These are phyloP conservation scores for Paracanthobrama guichenoti DNA, from an alignment of 2,113 vertebrate species.

Conservation along the genomic window DNA sequence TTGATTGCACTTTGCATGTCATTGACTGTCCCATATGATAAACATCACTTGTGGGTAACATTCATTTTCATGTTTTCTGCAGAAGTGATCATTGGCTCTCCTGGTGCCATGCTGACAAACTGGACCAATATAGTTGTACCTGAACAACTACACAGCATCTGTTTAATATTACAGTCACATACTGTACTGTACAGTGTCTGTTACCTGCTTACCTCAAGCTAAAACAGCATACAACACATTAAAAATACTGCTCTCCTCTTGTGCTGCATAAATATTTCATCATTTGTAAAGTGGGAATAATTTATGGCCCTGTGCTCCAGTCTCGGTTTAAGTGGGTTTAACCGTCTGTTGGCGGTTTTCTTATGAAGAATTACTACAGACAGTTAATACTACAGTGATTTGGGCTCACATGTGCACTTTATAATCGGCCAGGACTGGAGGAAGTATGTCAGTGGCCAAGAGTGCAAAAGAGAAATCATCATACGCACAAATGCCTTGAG, in stretches of 20 bases:
- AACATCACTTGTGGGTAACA: neutral
- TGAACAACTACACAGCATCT: constrained; percentile 38
- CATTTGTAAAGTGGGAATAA: neutral
- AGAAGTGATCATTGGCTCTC: constrained; percentile 28
- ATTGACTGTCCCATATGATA: too few species aligned
- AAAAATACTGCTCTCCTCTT: neutral
- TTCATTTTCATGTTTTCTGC: constrained; percentile 14
- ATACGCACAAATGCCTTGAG: constrained; percentile 59
- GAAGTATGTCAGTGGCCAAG: neutral
- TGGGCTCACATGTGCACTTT: constrained; percentile 13
- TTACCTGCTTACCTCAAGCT: constrained; percentile 2
- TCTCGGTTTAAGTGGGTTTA: neutral
- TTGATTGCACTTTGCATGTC: too few species aligned
- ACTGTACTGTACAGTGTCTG: neutral
- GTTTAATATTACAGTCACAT: constrained; percentile 6
- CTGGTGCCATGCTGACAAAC: constrained; percentile 40
- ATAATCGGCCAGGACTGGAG: neutral
- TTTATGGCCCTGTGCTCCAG: neutral
- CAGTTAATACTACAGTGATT: neutral
- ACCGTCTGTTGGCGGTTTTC: neutral
- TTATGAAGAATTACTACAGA: neutral
- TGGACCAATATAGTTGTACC: constrained; percentile 52
- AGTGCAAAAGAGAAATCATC: neutral
- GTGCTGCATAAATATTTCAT: neutral
- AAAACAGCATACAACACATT: neutral